A percentile compares a stretch with the other conserved stretches of the same genome.
Conservation (phyloP, 2,797 vertebrate species). For the Pangasius krempfi region DNA sequence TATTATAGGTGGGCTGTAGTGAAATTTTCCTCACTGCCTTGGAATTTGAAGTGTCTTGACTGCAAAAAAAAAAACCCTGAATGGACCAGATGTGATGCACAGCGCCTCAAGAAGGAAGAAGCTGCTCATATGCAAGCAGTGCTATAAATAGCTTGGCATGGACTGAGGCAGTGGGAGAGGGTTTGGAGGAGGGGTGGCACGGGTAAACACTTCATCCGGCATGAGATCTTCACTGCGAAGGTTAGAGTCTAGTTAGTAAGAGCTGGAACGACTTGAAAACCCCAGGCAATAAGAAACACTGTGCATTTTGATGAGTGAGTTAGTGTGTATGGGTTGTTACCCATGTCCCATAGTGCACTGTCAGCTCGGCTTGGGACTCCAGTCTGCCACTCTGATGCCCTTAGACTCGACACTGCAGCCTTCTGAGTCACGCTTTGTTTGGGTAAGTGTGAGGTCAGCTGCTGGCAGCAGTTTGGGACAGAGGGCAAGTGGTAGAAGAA, state of each 20-base stretch:
- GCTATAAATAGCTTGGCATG: constrained; percentile 49
- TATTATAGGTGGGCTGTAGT: background rate
- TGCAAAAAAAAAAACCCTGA: constrained; percentile 26
- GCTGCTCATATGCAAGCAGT: constrained; percentile 37
- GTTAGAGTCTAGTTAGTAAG: constrained; percentile 56
- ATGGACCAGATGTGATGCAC: constrained; percentile 47
- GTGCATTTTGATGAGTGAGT: constrained; percentile 43
- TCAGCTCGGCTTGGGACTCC: constrained; percentile 24
- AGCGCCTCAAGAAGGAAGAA: constrained; percentile 18
- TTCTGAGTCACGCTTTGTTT: constrained; percentile 64
- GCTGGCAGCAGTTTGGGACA: constrained; percentile 49
- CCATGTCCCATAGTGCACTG: constrained; percentile 18
- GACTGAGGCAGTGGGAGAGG: constrained; percentile 30
- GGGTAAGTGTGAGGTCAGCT: constrained; percentile 58
- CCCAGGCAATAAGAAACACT: constrained; percentile 51
- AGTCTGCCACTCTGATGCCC: constrained; percentile 62
- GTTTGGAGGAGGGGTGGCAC: constrained; percentile 1
- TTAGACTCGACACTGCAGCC: constrained; percentile 69
- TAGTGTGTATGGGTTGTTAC: constrained; percentile 20
- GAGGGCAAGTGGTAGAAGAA: constrained; percentile 30
- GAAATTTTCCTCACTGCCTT: background rate
- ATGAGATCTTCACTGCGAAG: constrained; percentile 50
- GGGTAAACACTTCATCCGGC: constrained; percentile 49
- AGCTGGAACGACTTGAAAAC: constrained; percentile 58
- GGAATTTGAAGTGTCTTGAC: constrained; percentile 22